Evolutionary conservation across 1,140 invertebrate species (phyloP).

Genomic region (Acromyrmex heyeri): DNA sequence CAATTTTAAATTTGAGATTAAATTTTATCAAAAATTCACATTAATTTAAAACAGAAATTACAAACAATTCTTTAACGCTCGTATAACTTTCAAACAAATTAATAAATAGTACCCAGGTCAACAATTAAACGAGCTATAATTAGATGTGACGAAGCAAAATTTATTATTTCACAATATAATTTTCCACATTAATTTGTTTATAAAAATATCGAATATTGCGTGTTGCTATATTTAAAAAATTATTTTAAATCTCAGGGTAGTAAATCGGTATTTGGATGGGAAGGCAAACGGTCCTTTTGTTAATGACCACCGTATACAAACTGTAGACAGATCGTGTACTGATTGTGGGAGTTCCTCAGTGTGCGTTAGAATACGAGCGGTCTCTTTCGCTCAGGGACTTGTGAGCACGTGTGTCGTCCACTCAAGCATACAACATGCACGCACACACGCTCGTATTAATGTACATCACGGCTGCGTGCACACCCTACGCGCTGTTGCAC

Average conservation of each 20-base stretch:
- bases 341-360: constrained; percentile 71
- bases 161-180: no score
- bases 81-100: no score
- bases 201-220: neutral
- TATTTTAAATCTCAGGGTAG: neutral
- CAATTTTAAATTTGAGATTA: neutral
- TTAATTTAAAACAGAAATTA: neutral
- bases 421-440: neutral
- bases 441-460: constrained; percentile 49
- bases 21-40: neutral
- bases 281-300: constrained; percentile 7
- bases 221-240: neutral
- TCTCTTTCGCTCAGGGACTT: constrained; percentile 24
- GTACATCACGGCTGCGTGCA: constrained; percentile 75
- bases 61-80: no score
- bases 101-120: no score
- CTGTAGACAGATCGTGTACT: constrained; percentile 64
- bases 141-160: no score
- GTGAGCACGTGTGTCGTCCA: neutral
- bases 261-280: neutral
- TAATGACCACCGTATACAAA: constrained; percentile 62
- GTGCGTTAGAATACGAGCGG: constrained; percentile 59
- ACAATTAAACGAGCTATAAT: no score
- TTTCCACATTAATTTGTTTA: neutral
- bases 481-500: constrained; percentile 70